Evolutionary conservation across 2,888 invertebrate species (phyloP).

Genomic region (Hyalella azteca): DNA sequence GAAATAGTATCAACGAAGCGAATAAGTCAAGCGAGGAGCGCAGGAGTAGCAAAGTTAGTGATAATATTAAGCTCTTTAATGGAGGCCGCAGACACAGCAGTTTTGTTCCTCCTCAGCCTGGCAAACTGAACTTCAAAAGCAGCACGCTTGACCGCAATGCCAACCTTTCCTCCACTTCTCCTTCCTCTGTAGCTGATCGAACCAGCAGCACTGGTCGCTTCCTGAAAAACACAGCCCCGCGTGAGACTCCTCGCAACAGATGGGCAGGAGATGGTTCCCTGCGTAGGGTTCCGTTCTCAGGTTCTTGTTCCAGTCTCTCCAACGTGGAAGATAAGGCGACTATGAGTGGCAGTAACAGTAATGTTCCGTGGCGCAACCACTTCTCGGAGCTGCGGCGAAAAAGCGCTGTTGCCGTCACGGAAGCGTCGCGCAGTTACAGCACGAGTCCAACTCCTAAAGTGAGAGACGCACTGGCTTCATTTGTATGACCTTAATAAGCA

Average conservation of each 20-base stretch:
- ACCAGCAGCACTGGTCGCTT: background rate
- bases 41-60: conserved; percentile 7
- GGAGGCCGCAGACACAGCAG: conserved; percentile 24
- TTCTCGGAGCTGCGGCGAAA: background rate
- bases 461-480: no score
- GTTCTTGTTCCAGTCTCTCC: conserved; percentile 5
- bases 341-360: background rate
- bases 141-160: background rate
- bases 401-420: background rate
- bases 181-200: background rate
- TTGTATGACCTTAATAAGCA: no score
- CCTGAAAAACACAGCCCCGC: background rate
- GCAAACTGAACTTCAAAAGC: conserved; percentile 13
- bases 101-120: background rate
- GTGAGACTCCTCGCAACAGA: background rate
- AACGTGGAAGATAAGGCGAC: background rate
- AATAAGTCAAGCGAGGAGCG: background rate
- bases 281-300: background rate
- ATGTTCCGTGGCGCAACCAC: conserved; percentile 3
- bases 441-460: no score
- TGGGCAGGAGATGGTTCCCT: background rate
- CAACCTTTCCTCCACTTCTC: background rate
- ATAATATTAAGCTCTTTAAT: background rate
- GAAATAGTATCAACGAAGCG: background rate
- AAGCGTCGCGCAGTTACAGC: background rate